Percentiles rank a stretch among this genome's conserved stretches.
phyloP scores from a whole-genome alignment of 2,888 invertebrate genomes.

The Dryocosmus kuriphilus region DNA sequence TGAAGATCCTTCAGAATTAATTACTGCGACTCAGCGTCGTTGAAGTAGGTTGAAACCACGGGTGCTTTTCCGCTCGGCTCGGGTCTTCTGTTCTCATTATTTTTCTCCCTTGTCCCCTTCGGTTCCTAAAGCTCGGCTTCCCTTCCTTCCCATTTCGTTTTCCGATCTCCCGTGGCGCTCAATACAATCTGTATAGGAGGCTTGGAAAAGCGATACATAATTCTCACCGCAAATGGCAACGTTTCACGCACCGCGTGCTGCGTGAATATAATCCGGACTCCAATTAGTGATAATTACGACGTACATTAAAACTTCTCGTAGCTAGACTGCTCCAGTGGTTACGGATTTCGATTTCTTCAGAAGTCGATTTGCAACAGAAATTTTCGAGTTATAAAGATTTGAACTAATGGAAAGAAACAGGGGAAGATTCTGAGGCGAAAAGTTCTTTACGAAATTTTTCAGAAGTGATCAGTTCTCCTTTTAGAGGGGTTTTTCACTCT shows the following conservation, averaged over 20 bases:
- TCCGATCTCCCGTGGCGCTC: conserved; percentile 28
- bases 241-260: conserved; percentile 63
- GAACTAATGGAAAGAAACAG: not conserved
- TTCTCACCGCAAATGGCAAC: conserved; percentile 62
- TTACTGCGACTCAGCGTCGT: conserved; percentile 30
- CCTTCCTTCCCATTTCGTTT: conserved; percentile 16
- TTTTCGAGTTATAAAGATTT: too few relatives aligned
- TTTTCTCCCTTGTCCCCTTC: conserved; percentile 28
- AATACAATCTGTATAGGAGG: conserved; percentile 41
- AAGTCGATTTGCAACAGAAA: too few relatives aligned
- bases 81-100: conserved; percentile 35
- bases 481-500: not conserved
- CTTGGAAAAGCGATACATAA: conserved; percentile 66
- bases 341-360: too few relatives aligned
- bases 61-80: conserved; percentile 39
- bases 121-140: not conserved
- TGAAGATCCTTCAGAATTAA: conserved; percentile 39
- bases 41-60: conserved; percentile 36
- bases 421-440: not conserved
- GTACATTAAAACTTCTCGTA: conserved; percentile 71
- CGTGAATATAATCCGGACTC: conserved; percentile 67
- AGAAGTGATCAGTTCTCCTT: not conserved
- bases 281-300: conserved; percentile 74
- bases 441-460: not conserved
- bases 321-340: conserved; percentile 40